phyloP scores from a whole-genome alignment of 1,140 invertebrate genomes.

The Hylaeus volcanicus region DNA sequence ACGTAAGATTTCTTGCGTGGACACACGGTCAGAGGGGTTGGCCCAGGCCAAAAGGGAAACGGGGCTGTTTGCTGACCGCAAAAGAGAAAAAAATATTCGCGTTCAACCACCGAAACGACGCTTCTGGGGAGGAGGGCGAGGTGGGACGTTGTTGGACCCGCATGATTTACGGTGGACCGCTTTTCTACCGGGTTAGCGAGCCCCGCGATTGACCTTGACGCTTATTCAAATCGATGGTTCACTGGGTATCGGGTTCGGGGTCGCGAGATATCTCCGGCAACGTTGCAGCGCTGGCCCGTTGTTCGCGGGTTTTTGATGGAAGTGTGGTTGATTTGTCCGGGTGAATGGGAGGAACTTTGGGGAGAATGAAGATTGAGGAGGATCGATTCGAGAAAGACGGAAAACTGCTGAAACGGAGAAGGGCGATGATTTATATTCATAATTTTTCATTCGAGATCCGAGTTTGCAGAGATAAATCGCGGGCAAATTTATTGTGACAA shows the following conservation, averaged over 20 bases:
- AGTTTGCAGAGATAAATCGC: too few relatives aligned
- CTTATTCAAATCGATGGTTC: conserved; percentile 31
- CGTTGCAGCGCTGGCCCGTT: not conserved
- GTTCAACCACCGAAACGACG: conserved; percentile 34
- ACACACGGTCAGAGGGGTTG: conserved; percentile 2
- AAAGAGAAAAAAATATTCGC: conserved; percentile 30
- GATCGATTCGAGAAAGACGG: too few relatives aligned
- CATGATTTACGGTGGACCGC: conserved; percentile 42
- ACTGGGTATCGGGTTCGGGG: not conserved
- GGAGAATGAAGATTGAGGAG: too few relatives aligned
- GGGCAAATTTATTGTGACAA: too few relatives aligned
- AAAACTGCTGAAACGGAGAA: too few relatives aligned
- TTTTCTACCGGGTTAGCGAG: conserved; percentile 3
- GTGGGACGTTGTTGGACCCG: conserved; percentile 7
- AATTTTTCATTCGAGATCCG: too few relatives aligned
- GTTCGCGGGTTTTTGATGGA: not conserved
- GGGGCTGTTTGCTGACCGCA: conserved; percentile 27
- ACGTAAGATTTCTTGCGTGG: conserved; percentile 65
- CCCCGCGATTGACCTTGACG: conserved; percentile 30
- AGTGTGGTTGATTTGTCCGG: too few relatives aligned
- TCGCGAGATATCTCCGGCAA: not conserved
- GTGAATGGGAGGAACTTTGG: too few relatives aligned
- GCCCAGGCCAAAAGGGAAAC: not conserved
- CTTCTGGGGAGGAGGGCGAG: too few relatives aligned
- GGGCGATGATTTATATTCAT: not conserved